A percentile compares a stretch with the other conserved stretches of the same genome.
Evolutionary conservation across 2,888 invertebrate genomes (phyloP).

Genomic region (Plebejus argus): DNA sequence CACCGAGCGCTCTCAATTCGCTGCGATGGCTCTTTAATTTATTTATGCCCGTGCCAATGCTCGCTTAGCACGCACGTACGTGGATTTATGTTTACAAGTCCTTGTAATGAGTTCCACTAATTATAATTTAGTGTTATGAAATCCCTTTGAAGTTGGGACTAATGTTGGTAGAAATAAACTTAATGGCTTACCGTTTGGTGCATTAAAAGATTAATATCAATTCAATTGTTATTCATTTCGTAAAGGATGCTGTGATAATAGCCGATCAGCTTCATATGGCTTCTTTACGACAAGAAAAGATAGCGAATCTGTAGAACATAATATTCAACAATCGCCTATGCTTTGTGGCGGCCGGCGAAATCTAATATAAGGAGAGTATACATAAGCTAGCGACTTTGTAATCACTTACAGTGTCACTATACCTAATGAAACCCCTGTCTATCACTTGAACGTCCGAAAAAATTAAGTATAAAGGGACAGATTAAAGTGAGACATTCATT

Average conservation of each 20-base stretch:
- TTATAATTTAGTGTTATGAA: constrained; percentile 19
- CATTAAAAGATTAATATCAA: no score
- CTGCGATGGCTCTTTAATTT: constrained; percentile 43
- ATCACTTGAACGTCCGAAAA: constrained; percentile 23
- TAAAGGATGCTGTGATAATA: no score
- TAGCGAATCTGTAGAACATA: no score
- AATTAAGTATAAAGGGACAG: constrained; percentile 41
- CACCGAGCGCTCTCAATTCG: constrained; percentile 48
- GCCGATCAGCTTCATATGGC: no score
- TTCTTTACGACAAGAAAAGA: no score
- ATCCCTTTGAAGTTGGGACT: not conserved
- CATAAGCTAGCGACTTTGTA: not conserved
- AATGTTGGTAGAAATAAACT: not conserved
- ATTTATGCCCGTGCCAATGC: constrained; percentile 41
- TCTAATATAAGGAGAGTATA: no score
- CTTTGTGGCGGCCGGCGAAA: no score
- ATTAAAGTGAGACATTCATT: constrained; percentile 73
- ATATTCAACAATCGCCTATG: no score
- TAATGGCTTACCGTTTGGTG: no score
- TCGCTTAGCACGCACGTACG: constrained; percentile 41
- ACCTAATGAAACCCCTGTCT: constrained; percentile 4
- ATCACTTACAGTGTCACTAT: constrained; percentile 15
- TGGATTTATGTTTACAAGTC: constrained; percentile 37
- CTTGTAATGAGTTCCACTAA: constrained; percentile 25
- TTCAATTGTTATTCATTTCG: no score